Evolutionary conservation across 1,140 invertebrate genomes (phyloP).

Genomic region (Aphis gossypii): DNA sequence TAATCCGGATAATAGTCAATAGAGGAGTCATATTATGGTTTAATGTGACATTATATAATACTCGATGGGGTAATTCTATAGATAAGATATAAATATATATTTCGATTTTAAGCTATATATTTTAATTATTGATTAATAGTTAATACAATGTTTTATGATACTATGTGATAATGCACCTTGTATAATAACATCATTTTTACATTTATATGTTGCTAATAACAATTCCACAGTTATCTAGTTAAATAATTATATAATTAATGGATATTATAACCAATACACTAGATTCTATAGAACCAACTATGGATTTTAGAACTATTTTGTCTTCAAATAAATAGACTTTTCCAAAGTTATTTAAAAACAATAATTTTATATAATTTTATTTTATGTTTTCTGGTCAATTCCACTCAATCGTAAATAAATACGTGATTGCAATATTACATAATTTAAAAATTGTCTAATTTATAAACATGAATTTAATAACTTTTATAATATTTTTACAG

Average conservation of each 20-base stretch:
- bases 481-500: background rate
- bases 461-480: background rate
- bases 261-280: background rate
- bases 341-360: too few relatives aligned
- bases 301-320: background rate
- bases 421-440: background rate
- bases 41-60: background rate
- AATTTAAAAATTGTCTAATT: background rate
- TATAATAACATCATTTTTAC: background rate
- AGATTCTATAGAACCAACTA: background rate
- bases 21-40: background rate
- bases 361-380: background rate
- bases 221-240: background rate
- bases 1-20: background rate
- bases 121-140: background rate
- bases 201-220: too few relatives aligned
- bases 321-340: background rate
- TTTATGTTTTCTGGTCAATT: background rate
- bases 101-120: background rate
- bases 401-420: background rate
- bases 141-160: background rate
- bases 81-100: background rate
- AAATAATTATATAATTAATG: background rate
- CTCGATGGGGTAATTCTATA: background rate
- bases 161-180: too few relatives aligned